phyloP scores from a whole-genome alignment of 2,888 invertebrate genomes.

The Spodoptera littoralis region DNA sequence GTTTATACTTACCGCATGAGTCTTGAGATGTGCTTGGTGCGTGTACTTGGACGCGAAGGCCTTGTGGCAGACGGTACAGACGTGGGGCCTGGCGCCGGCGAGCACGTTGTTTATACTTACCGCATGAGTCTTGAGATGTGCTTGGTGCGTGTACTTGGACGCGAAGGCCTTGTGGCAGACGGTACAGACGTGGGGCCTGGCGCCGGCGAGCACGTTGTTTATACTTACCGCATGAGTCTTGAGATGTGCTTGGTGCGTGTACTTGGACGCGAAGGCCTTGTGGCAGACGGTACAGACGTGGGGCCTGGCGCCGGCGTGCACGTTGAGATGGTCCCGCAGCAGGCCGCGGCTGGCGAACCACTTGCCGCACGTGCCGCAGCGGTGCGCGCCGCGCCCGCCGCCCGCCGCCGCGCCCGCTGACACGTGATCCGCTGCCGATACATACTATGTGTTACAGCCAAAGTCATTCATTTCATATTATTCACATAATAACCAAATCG shows the following conservation, averaged over 20 bases:
- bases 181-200: conserved; percentile 90
- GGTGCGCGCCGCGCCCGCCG: conserved; percentile 88
- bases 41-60: too few relatives aligned
- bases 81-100: too few relatives aligned
- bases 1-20: too few relatives aligned
- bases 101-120: too few relatives aligned
- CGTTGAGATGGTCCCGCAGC: conserved; percentile 92
- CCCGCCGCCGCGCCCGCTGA: conserved; percentile 56
- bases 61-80: too few relatives aligned
- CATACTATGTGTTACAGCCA: too few relatives aligned
- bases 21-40: too few relatives aligned
- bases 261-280: conserved; percentile 94
- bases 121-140: conserved; percentile 94
- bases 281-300: conserved; percentile 91
- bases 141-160: conserved; percentile 93
- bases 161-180: conserved; percentile 93
- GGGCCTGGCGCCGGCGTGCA: conserved; percentile 91
- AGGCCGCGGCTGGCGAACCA: conserved; percentile 91
- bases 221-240: conserved; percentile 91
- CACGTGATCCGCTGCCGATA: conserved; percentile 67
- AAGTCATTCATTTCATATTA: too few relatives aligned
- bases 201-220: conserved; percentile 90
- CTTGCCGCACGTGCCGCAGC: conserved; percentile 91
- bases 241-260: conserved; percentile 92
- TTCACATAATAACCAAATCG: too few relatives aligned